phyloP scores from a whole-genome alignment of 2,113 vertebrate genomes.

The Oryzias javanicus region DNA sequence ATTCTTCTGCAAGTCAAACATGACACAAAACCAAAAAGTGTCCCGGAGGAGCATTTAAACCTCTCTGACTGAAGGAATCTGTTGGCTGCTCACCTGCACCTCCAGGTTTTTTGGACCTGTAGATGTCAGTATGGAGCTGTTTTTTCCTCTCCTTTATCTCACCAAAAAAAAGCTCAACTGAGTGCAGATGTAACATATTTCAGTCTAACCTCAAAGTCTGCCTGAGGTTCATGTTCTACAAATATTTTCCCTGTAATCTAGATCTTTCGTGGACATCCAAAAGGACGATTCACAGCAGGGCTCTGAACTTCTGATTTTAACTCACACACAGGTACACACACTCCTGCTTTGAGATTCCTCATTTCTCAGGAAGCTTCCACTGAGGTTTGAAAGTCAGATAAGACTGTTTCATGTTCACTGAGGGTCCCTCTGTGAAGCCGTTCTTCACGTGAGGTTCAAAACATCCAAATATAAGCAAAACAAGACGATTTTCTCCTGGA shows the following conservation, averaged over 20 bases:
- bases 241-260: conserved; percentile 81
- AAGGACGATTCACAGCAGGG: conserved; percentile 57
- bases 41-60: neutral
- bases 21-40: neutral
- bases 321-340: conserved; percentile 11
- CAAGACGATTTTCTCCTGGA: conserved; percentile 30
- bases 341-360: conserved; percentile 19
- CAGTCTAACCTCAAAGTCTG: conserved; percentile 67
- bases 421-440: conserved; percentile 7
- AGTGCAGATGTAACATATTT: conserved; percentile 74
- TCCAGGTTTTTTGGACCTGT: conserved; percentile 70
- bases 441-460: conserved; percentile 2
- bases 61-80: neutral
- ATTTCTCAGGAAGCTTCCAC: conserved; percentile 24
- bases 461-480: conserved; percentile 24
- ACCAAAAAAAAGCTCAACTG: conserved; percentile 41
- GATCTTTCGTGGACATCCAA: conserved; percentile 70
- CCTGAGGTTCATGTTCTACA: conserved; percentile 74
- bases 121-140: conserved; percentile 81
- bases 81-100: conserved; percentile 46
- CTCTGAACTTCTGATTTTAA: conserved; percentile 53
- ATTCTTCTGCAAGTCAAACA: no score
- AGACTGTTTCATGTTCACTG: conserved; percentile 15
- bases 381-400: conserved; percentile 21
- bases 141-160: conserved; percentile 61